Base-by-base conservation (phyloP, 2,888 invertebrate genomes). In the Fabriciana adippe region DNA sequence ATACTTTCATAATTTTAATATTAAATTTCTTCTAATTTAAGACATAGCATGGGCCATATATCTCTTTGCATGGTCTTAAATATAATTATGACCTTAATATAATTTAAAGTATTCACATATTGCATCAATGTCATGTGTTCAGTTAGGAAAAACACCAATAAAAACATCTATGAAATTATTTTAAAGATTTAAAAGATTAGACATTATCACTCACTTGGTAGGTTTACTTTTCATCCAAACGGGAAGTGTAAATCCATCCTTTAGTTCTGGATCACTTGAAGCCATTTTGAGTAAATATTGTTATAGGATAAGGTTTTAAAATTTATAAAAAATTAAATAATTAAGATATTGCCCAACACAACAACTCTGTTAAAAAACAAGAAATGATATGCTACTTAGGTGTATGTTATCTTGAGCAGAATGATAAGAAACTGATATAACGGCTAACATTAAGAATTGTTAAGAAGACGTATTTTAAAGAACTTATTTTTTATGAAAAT, bases 181-280 rank as follows among this genome's bases (percentile, higher is more conserved):
- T 41, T 41, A 8, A 41, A 41, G 35, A 41, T 41, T 41, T 11
- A 41, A 41, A 41, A 11, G 62, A 16, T 6, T 56, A 48, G 16
- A 21, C 57, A 55, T 21, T 57, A 45, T 16, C 45, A 77, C 88
- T 86, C 73, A 92, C 92, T 94, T 94, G 66, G 85, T 89, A 74
- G 95, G 94, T 87, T 93, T 95, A 64, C 91, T 93, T 85, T 95
- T 96, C 95, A 96, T 96, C 96, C 96, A 96, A 79, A 95, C 94
- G 2, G 96, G 96, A 71, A 96, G 85, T 59, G 94, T 93, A 73
- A 95, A 93, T 76, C 94, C 95, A 78, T 94, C 93, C 74, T 93
- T 93, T 73, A 94, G 81, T 81, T 94, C 93, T 61, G 94, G 93
- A 79, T 94, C 94, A 79, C 92, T 92, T 72, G 93, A 87, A 73